Conservation (phyloP, 64 coral and sea anemone species). For the Dendronephthya gigantea region DNA sequence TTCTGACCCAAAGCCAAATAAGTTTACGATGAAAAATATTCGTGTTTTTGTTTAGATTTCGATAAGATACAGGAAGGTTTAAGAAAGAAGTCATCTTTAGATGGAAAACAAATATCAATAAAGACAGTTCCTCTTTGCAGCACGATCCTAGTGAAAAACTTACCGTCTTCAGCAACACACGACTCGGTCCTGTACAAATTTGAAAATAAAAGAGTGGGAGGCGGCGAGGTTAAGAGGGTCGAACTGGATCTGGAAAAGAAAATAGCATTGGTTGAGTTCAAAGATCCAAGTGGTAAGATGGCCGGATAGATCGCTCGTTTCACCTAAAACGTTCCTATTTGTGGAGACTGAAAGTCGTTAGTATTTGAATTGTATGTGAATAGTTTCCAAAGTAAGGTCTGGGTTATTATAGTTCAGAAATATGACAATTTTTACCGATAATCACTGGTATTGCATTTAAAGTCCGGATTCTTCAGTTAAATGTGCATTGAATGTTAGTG, state of each 20-base stretch:
- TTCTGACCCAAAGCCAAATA: no score
- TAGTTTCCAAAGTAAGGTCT: no score
- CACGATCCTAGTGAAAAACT: not conserved
- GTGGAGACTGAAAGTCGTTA: no score
- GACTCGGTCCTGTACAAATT: not conserved
- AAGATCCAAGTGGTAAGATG: not conserved
- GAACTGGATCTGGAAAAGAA: not conserved
- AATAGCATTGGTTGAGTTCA: not conserved
- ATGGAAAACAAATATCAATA: not conserved
- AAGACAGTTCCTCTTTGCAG: not conserved
- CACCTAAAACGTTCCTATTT: no score
- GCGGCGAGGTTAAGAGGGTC: not conserved
- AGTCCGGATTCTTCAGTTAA: no score
- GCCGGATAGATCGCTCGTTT: not conserved
- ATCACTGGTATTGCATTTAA: no score
- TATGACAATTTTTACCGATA: no score
- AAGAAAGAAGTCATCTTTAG: not conserved
- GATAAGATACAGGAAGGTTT: not conserved
- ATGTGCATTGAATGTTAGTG: no score
- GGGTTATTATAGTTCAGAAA: no score
- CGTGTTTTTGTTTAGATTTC: slow-evolving; percentile 11
- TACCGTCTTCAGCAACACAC: not conserved
- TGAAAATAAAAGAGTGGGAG: not conserved
- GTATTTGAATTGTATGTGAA: no score
- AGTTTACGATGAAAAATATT: no score